Evolutionary conservation across 2,888 invertebrate species (phyloP), one percentile per base, ranked within the genome.

Genomic region (Tipula lateralis): DNA sequence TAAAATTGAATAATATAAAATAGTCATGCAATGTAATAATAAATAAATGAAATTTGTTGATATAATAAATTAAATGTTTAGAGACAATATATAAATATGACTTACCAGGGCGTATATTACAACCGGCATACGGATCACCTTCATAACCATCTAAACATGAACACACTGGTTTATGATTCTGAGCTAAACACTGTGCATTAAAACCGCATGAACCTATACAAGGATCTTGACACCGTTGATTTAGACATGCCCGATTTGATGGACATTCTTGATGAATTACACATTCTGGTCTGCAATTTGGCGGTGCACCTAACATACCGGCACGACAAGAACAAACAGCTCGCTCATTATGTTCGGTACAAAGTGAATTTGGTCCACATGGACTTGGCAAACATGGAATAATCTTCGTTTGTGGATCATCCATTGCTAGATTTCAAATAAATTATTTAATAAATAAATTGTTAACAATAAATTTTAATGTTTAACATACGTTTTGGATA

Each of bases 61-160:
- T 32, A 84, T 85, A n/a, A n/a, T n/a, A 66, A 86, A 85, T 86
- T 85, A 85, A 86, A 66, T 66, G 3, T 24, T 9, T 24, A 24
- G 9, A 66, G 7, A n/a, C n/a, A n/a, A 24, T 12, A 86, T 85
- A 84, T 83, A 50, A 85, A 85, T 85, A 36, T 85, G 84, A 92
- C 93, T 93, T 91, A 93, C 93, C 89, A 89, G 91, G 91, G 86
- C 91, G 90, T 87, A 91, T 89, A 87, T 93, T 93, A 89, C 96
- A 96, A 88, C 94, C 94, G 4, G 93, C 92, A 89, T 95, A 95
- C 34, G 96, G 95, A 92, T 96, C 96, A 87, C 96, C 96, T 84
- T 94, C 94, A 87, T 93, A 93, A 85, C 93, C 93, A 82, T 91
- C 91, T 86, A 93, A 91, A 88, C 96, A 96, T 86, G 92, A 93